phyloP scores from a whole-genome alignment of 2,888 invertebrate genomes.

The Acanthosoma haemorrhoidale region DNA sequence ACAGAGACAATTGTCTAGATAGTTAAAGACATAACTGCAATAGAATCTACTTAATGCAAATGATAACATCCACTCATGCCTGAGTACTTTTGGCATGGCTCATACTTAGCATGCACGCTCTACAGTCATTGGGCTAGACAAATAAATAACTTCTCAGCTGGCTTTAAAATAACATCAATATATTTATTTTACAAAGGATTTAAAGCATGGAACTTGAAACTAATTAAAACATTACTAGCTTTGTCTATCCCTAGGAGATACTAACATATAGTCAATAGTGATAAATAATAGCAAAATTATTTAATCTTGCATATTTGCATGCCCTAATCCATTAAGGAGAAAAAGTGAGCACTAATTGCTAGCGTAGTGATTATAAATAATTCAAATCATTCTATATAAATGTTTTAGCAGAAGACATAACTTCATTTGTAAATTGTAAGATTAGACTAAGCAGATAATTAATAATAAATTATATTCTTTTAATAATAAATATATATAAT shows the following conservation, averaged over 20 bases:
- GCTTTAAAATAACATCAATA: not conserved
- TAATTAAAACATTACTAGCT: not conserved
- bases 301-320: not conserved
- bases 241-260: not conserved
- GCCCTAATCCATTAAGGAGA: not conserved
- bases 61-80: constrained; percentile 7
- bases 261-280: not conserved
- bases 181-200: too few species aligned
- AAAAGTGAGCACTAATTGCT: not conserved
- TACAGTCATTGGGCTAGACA: not conserved
- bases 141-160: not conserved
- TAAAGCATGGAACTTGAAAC: not conserved
- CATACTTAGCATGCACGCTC: not conserved
- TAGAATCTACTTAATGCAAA: too few species aligned
- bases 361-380: not conserved
- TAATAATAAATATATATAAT: too few species aligned
- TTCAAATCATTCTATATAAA: too few species aligned
- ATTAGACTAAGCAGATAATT: too few species aligned
- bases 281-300: not conserved
- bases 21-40: too few species aligned
- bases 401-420: too few species aligned
- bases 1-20: too few species aligned
- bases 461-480: too few species aligned
- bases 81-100: not conserved
- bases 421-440: too few species aligned